Conservation (phyloP, 1,140 invertebrate genomes). For the Diabrotica undecimpunctata region DNA sequence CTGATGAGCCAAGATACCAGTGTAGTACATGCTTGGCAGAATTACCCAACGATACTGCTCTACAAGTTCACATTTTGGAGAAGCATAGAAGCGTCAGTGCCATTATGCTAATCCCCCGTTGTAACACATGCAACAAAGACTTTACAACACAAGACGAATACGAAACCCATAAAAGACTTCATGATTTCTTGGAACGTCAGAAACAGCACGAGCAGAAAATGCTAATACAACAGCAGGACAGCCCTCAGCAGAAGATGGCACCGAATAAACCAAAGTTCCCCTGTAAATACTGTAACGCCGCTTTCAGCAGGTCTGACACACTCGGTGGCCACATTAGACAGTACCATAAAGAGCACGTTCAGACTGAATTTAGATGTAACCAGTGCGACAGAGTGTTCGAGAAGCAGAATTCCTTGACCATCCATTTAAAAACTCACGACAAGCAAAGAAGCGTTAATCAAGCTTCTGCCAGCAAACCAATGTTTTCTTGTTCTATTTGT, state of each 20-base stretch:
- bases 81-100: conserved; percentile 38
- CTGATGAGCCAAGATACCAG: conserved; percentile 24
- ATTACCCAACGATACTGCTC: conserved; percentile 38
- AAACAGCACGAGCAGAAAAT: conserved; percentile 26
- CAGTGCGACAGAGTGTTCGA: conserved; percentile 40
- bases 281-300: conserved; percentile 36
- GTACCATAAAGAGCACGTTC: conserved; percentile 28
- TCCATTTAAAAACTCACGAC: conserved; percentile 42
- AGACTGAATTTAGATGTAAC: conserved; percentile 34
- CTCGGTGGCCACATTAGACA: conserved; percentile 35
- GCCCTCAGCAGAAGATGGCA: not conserved
- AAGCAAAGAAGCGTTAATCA: conserved; percentile 27
- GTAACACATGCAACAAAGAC: conserved; percentile 39
- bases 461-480: conserved; percentile 6
- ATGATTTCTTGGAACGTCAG: conserved; percentile 35
- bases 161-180: conserved; percentile 39
- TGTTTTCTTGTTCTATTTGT: conserved; percentile 42
- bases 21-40: conserved; percentile 33
- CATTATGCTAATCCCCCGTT: conserved; percentile 34
- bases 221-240: not conserved
- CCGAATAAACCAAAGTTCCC: conserved; percentile 20
- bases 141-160: conserved; percentile 38
- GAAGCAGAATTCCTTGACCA: conserved; percentile 39
- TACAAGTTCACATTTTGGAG: conserved; percentile 42
- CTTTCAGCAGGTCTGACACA: conserved; percentile 35